Conservation (phyloP, 2,888 invertebrate species). For the Xanthostigma xanthostigma region DNA sequence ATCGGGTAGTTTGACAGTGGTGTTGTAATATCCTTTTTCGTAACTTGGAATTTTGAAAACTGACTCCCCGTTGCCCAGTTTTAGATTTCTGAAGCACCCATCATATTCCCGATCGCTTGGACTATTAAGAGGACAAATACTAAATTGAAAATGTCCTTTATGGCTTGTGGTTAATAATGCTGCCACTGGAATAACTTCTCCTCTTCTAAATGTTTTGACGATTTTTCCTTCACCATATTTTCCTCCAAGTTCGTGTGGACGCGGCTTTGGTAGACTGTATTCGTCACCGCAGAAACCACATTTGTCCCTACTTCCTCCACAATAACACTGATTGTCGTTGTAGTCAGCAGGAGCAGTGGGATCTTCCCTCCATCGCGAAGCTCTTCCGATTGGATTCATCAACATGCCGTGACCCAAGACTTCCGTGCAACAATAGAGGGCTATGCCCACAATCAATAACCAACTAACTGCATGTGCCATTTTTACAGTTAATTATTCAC, state of each 20-base stretch:
- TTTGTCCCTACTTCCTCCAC: constrained; percentile 26
- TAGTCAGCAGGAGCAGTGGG: constrained; percentile 30
- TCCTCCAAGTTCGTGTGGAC: constrained; percentile 16
- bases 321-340: constrained; percentile 33
- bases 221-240: constrained; percentile 11
- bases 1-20: constrained; percentile 23
- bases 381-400: constrained; percentile 33
- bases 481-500: too few species aligned
- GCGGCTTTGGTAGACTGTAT: constrained; percentile 11
- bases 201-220: neutral
- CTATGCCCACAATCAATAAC: too few species aligned
- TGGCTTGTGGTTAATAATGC: neutral
- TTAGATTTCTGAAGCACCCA: too few species aligned
- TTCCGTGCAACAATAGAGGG: neutral
- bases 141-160: neutral
- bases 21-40: too few species aligned
- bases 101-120: too few species aligned
- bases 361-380: constrained; percentile 34
- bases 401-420: constrained; percentile 34
- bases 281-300: constrained; percentile 17
- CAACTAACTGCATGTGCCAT: too few species aligned
- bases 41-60: too few species aligned
- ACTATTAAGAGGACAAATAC: neutral
- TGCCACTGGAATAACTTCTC: neutral
- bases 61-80: too few species aligned